These are phyloP conservation scores for Eupithecia inturbata DNA, from an alignment of 2,888 invertebrate species.

Conservation along the genomic window DNA sequence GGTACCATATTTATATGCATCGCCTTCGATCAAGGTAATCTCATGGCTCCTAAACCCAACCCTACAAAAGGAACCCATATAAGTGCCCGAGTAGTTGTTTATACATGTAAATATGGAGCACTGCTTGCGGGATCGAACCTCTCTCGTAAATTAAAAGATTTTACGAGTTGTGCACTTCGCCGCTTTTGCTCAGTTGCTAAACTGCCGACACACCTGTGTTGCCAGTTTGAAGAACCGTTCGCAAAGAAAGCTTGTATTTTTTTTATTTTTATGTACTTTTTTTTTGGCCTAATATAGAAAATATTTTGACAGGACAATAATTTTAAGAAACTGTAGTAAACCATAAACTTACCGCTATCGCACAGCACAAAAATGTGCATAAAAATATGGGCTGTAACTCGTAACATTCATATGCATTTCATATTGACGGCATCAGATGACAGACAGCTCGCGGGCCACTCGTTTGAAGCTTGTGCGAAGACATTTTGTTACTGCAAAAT, in stretches of 20 bases:
- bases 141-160: constrained; percentile 62
- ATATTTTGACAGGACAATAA: background rate
- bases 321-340: background rate
- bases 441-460: no score
- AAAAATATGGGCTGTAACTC: no score
- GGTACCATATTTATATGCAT: background rate
- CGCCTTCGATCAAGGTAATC: background rate
- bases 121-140: constrained; percentile 42
- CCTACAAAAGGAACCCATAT: background rate
- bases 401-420: no score
- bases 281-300: background rate
- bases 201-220: constrained; percentile 49
- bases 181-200: constrained; percentile 46
- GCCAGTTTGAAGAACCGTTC: constrained; percentile 14
- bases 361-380: no score
- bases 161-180: constrained; percentile 50
- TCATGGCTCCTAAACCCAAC: background rate
- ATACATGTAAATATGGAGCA: constrained; percentile 36
- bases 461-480: no score
- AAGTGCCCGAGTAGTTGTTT: constrained; percentile 31
- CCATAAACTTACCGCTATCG: no score
- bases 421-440: no score
- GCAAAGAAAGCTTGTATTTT: constrained; percentile 3
- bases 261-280: background rate
- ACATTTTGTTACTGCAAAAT: no score